A percentile compares a stretch with the other conserved stretches of the same genome.
Evolutionary conservation across 2,797 vertebrate genomes (phyloP).

Genomic region (Apodemus agrarius): DNA sequence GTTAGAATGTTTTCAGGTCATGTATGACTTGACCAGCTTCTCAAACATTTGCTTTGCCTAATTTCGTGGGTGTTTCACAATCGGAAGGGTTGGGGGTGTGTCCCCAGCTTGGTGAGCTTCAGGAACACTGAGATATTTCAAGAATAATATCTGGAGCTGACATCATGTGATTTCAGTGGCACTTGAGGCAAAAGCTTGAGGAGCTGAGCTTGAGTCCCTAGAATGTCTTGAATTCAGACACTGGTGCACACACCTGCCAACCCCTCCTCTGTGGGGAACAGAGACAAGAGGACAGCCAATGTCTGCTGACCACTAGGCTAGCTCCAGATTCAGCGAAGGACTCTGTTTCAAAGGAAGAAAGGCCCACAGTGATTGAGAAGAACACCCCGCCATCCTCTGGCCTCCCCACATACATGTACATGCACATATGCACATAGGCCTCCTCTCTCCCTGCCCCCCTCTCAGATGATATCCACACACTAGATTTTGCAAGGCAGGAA

Average conservation of each 20-base stretch:
- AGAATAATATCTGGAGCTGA: too few relatives aligned
- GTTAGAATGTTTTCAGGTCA: not conserved
- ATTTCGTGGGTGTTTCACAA: not conserved
- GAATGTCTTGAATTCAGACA: not conserved
- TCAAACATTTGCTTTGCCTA: not conserved
- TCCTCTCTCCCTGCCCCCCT: not conserved
- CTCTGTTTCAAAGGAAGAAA: not conserved
- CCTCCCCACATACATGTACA: not conserved
- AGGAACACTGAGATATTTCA: not conserved
- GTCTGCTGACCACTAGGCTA: not conserved
- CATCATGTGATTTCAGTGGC: not conserved
- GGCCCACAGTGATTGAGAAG: not conserved
- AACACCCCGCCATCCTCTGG: not conserved
- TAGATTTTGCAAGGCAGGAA: constrained; percentile 18
- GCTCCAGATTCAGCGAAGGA: not conserved
- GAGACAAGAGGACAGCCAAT: not conserved
- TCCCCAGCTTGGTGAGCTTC: not conserved
- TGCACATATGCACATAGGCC: not conserved
- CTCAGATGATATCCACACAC: not conserved
- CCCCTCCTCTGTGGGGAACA: not conserved
- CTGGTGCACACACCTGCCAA: not conserved
- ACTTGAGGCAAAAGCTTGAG: not conserved
- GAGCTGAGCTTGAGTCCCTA: not conserved
- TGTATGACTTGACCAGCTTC: not conserved
- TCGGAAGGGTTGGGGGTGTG: not conserved